Evolutionary conservation across 2,888 invertebrate species (phyloP).

Genomic region (Ophraella communa): DNA sequence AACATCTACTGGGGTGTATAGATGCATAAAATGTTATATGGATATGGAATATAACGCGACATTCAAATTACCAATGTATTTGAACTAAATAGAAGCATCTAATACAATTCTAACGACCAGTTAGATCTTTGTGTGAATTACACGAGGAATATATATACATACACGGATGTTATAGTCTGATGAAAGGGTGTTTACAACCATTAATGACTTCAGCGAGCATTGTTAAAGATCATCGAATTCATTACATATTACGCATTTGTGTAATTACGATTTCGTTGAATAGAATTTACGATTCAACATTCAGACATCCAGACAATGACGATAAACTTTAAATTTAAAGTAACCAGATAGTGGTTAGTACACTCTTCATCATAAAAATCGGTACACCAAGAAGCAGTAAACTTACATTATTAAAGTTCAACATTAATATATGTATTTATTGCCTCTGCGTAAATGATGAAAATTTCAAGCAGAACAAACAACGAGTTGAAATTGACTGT

Average conservation of each 20-base stretch:
- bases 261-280: conserved; percentile 55
- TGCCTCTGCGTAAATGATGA: too few species aligned
- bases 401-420: too few species aligned
- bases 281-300: background rate
- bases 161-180: conserved; percentile 14
- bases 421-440: too few species aligned
- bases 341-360: too few species aligned
- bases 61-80: conserved; percentile 42
- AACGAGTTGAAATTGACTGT: too few species aligned
- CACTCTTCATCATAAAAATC: too few species aligned
- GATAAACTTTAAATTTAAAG: background rate
- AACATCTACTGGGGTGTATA: conserved; percentile 16
- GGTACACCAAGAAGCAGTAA: too few species aligned
- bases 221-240: conserved; percentile 17
- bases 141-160: conserved; percentile 10
- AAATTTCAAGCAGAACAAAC: too few species aligned
- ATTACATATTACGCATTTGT: conserved; percentile 53
- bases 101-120: conserved; percentile 28
- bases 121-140: conserved; percentile 34
- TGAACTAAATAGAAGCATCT: conserved; percentile 36
- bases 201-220: conserved; percentile 51
- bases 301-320: background rate
- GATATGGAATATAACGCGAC: conserved; percentile 34
- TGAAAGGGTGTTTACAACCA: conserved; percentile 30
- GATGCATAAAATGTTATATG: conserved; percentile 30